Evolutionary conservation across 2,113 vertebrate species (phyloP), one percentile per base, ranked within the genome.

Genomic region (Gallinago paraguaiae): DNA sequence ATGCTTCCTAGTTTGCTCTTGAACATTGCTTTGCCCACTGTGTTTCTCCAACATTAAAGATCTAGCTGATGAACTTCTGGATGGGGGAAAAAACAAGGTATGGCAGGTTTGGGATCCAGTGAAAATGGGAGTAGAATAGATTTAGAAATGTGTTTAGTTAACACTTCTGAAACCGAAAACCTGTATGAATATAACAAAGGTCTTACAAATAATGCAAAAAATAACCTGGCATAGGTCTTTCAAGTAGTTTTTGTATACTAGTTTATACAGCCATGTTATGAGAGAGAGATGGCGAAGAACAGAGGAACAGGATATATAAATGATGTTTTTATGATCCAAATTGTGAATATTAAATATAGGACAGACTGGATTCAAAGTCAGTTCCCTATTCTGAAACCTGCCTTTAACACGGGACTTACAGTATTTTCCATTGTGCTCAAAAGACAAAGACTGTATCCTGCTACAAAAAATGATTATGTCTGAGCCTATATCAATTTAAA

Each of bases 361-460:
- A 41, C 53, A 84, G 72, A 74, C 46, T 60, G 59, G 70, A 90
- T 94, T 93, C 51, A 88, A 95, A 97, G 65, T 77, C 33, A 51
- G 27, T 86, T 86, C 68, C 16, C 7, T 88, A 10, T 65, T 70
- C 65, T 56, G 31, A 41, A 95, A 81, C 37, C 23, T 86, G 53
- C 17, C 46, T 88, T 93, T 92, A 51, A 43, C 12, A 22, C 0
- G 3, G 33, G 39, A 84, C 20, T 90, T 93, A 53, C 41, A 64
- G 7, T 19, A 24, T 75, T 90, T 96, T 72, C 70, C 11, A 3
- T 74, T 84, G 17, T 53, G 11, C 68, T 88, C 31, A 8, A 67
- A 72, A 90, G 35, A 86, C 76, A 91, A 92, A 92, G 63, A 45
- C 48, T 82, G 2, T 77, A 81, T 72, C 0, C 2, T 35, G 27